Percentiles rank a stretch among this genome's conserved stretches.
phyloP scores from a whole-genome alignment of 2,113 vertebrate species.

The Corythornis madagascariensis region DNA sequence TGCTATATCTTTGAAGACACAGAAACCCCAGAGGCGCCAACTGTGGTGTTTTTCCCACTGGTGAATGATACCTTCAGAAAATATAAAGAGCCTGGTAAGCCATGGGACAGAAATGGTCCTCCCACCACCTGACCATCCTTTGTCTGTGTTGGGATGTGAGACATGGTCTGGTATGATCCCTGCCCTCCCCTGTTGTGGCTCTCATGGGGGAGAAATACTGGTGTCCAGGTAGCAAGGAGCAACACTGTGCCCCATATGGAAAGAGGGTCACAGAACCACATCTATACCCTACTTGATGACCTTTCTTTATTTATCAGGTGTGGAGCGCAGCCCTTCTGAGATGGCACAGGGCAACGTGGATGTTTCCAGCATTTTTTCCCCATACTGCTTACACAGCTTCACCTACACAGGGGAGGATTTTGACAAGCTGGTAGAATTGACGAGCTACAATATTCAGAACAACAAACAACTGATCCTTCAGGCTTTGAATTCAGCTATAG shows the following conservation, averaged over 20 bases:
- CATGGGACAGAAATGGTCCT: background rate
- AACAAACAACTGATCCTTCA: slow-evolving; percentile 73
- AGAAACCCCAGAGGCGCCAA: slow-evolving; percentile 53
- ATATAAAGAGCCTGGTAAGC: slow-evolving; percentile 77
- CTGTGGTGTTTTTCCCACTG: slow-evolving; percentile 78
- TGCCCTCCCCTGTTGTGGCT: background rate
- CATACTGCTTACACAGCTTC: slow-evolving; percentile 74
- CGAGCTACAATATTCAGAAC: slow-evolving; percentile 80
- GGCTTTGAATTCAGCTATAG: slow-evolving; percentile 56
- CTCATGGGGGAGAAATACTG: background rate
- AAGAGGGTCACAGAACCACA: accelerated
- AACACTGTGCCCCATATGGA: accelerated
- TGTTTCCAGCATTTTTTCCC: slow-evolving; percentile 70
- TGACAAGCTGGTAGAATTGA: slow-evolving; percentile 74
- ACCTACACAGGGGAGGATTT: slow-evolving; percentile 79
- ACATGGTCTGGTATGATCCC: accelerated
- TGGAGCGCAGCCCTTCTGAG: slow-evolving; percentile 68
- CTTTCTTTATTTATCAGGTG: slow-evolving; percentile 64
- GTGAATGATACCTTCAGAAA: slow-evolving; percentile 70
- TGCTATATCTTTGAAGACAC: slow-evolving; percentile 75
- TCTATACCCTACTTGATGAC: background rate
- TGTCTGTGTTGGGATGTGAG: background rate
- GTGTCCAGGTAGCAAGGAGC: accelerated
- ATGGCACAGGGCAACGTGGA: slow-evolving; percentile 73
- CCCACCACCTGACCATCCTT: background rate